Base-by-base conservation (phyloP, 92 coral and sea anemone genomes). In the Virgularia gustaviana region DNA sequence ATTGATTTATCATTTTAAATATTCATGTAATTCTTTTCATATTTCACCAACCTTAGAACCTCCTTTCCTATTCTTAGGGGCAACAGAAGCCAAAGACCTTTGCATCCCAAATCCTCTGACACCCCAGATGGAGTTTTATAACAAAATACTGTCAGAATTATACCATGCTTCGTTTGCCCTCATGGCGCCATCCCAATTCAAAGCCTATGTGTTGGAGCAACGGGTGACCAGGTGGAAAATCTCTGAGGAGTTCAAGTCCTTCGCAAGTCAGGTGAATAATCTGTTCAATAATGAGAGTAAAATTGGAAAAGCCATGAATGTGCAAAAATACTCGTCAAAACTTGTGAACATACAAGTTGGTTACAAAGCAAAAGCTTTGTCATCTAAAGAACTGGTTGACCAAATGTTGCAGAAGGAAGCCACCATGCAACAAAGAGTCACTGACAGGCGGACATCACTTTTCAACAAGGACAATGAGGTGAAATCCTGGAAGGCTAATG, bases 381-480 rank as follows among this genome's bases (percentile, higher is more conserved):
- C 15, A 38, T 36, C 35, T 12, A 24, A 65, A 24, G 35, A 65
- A 13, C 43, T 51, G 11, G 41, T 42, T 52, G 37, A 39, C 18
- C 45, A 29, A 43, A 12, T 43, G 22, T 23, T 30, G 38, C 23
- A 22, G 24, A 70, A 36, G 23, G 30, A 25, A 10, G 36, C 28
- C 23, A n/a, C n/a, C n/a, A n/a, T n/a, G n/a, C n/a, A n/a, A n/a
- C n/a, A n/a, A n/a, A n/a, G n/a, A n/a, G n/a, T n/a, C 38, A 25
- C 23, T 32, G 32, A 35, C 36, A 18, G 27, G 39, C 67, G 78
- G 18, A 53, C 66, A 37, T 54, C 36, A 12, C 78, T 55, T 29
- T 72, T 56, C 59, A 72, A 36, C 45, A 56, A 36, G 38, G 45
- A 22, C 12, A 72, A 72, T 57, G 78, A 72, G n/a, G 78, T 72